Conservation (phyloP, 2,888 invertebrate genomes). For the Drosophila trichaetosa region DNA sequence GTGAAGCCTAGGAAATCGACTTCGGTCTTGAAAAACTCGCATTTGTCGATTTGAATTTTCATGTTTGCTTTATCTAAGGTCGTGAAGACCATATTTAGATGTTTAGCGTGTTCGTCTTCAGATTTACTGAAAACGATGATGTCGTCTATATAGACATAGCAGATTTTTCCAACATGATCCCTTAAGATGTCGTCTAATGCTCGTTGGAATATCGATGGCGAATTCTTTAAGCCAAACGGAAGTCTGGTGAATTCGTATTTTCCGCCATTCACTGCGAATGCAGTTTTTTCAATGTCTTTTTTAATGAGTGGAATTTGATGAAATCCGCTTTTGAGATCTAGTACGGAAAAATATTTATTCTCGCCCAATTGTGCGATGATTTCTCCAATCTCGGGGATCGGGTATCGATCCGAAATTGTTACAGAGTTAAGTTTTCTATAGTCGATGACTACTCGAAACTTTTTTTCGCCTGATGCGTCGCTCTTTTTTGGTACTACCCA, state of each 20-base stretch:
- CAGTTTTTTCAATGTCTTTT: no score
- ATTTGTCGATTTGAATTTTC: constrained; percentile 37
- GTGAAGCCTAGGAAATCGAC: constrained; percentile 39
- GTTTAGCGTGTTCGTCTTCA: constrained; percentile 23
- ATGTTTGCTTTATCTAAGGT: constrained; percentile 20
- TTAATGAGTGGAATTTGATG: no score
- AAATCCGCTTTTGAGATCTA: not conserved
- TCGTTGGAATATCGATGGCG: constrained; percentile 34
- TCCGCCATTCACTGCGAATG: no score
- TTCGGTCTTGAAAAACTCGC: constrained; percentile 34
- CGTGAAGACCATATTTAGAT: constrained; percentile 28
- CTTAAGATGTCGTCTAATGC: constrained; percentile 37
- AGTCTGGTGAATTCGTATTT: no score
- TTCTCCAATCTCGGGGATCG: not conserved
- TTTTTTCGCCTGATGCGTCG: no score
- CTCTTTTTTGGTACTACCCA: constrained; percentile 6
- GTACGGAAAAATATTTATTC: constrained; percentile 2
- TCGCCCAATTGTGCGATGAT: constrained; percentile 3
- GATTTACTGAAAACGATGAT: constrained; percentile 33
- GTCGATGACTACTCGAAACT: no score
- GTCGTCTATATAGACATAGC: constrained; percentile 24
- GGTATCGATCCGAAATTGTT: no score
- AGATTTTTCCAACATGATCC: not conserved
- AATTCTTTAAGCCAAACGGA: not conserved
- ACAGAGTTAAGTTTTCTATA: no score